Percentiles rank a stretch among this genome's conserved stretches.
Evolutionary conservation across 1,140 invertebrate species (phyloP).

Genomic region (Zeugodacus cucurbitae): DNA sequence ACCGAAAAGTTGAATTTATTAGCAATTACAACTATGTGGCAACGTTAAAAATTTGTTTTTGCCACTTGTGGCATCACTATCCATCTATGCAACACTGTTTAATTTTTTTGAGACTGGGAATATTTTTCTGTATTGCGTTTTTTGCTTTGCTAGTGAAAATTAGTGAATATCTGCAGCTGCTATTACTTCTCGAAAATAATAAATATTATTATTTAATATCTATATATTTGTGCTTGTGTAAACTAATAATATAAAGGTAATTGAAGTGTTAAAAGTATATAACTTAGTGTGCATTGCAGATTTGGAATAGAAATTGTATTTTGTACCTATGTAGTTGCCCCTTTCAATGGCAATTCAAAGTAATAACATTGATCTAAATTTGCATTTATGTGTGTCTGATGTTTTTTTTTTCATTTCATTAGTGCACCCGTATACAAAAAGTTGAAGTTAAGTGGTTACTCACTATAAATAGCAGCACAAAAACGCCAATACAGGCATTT

Average conservation of each 20-base stretch:
- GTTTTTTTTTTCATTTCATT: background rate
- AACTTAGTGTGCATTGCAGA: background rate
- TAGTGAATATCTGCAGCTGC: background rate
- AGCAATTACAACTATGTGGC: background rate
- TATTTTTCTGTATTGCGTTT: constrained; percentile 44
- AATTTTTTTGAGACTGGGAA: background rate
- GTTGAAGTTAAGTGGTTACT: background rate
- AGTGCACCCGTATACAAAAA: background rate
- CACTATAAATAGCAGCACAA: background rate
- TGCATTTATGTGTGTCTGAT: background rate
- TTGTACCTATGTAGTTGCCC: background rate
- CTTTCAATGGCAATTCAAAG: constrained; percentile 8
- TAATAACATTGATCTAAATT: constrained; percentile 9
- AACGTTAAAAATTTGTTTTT: background rate
- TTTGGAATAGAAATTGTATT: background rate
- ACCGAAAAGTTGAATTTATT: too few relatives aligned
- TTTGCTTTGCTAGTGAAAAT: constrained; percentile 29
- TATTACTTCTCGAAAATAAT: background rate
- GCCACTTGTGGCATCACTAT: background rate
- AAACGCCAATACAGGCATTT: background rate
- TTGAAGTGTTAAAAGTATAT: background rate
- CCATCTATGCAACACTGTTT: background rate
- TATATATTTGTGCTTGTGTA: background rate
- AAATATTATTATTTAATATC: background rate
- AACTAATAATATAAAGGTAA: background rate